Evolutionary conservation across 2,113 vertebrate species (phyloP).

Genomic region (Tapirus terrestris): DNA sequence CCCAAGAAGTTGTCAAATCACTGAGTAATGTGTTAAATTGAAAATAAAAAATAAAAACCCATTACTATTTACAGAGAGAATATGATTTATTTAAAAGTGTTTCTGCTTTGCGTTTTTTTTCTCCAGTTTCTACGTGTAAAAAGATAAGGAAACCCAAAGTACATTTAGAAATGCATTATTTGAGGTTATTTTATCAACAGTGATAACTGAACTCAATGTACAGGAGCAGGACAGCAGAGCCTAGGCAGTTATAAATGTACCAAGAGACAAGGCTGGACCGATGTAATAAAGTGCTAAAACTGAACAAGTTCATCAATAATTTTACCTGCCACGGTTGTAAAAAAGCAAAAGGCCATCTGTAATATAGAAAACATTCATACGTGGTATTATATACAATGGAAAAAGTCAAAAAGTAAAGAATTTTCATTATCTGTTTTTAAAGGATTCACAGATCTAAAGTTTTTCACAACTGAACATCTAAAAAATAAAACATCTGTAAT

Average conservation of each 20-base stretch:
- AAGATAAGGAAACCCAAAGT: neutral
- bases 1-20: slow-evolving; percentile 41
- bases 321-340: neutral
- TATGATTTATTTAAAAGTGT: neutral
- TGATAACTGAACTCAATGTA: neutral
- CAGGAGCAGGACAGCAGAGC: neutral
- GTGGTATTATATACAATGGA: neutral
- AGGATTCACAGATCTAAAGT: neutral
- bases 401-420: neutral
- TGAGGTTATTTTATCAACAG: slow-evolving; percentile 1
- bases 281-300: neutral
- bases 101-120: neutral
- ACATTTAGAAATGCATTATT: neutral
- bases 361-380: neutral
- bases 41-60: neutral
- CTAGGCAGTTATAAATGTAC: neutral
- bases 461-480: slow-evolving; percentile 1
- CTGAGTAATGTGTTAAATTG: neutral
- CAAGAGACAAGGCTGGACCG: neutral
- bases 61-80: neutral
- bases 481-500: slow-evolving; percentile 17
- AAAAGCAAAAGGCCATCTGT: neutral
- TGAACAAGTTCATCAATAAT: slow-evolving; percentile 31
- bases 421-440: slow-evolving; percentile 54
- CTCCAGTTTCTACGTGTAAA: neutral